Percentiles rank a stretch among this genome's conserved stretches.
Evolutionary conservation across 2,797 vertebrate species (phyloP).

Genomic region (Paguma larvata): DNA sequence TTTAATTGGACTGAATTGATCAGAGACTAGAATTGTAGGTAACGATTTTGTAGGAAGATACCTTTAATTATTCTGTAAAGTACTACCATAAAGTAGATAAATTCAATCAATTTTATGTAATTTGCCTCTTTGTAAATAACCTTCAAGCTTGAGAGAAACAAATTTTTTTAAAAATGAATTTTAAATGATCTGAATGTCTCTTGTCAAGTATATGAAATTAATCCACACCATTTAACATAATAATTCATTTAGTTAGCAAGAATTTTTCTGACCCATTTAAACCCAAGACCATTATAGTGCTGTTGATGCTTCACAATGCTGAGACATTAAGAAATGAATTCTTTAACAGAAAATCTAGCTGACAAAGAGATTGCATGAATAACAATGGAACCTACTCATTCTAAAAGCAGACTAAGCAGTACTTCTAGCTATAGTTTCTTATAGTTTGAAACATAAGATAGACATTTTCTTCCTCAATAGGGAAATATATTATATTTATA

Average conservation of each 20-base stretch:
- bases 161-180: neutral
- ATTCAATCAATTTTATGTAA: neutral
- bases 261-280: neutral
- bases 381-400: neutral
- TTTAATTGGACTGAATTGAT: conserved; percentile 16
- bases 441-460: neutral
- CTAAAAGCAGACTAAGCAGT: neutral
- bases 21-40: neutral
- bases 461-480: neutral
- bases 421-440: neutral
- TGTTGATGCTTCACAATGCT: neutral
- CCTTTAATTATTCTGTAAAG: conserved; percentile 41
- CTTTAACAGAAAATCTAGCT: neutral
- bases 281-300: neutral
- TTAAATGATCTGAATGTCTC: neutral
- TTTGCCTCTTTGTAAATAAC: conserved; percentile 23
- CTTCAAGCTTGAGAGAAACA: neutral
- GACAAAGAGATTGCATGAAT: neutral
- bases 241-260: neutral
- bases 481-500: neutral
- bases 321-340: neutral
- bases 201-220: conserved; percentile 24
- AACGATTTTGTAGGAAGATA: conserved; percentile 15
- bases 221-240: neutral
- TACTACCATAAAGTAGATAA: neutral